Percentiles rank a stretch among this genome's conserved stretches.
Conservation (phyloP, 2,113 vertebrate species). For the rat (Rattus norvegicus) region GRCr8 NC_086032.1:27706501-27707000, state of each 20-base stretch:
- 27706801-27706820: neutral
- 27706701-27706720: too few species aligned
- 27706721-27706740: too few species aligned
- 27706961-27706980: conserved; percentile 51
- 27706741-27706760: neutral
- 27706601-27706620: too few species aligned
- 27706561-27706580: too few species aligned
- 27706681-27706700: too few species aligned
- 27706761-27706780: neutral
- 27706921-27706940: conserved; percentile 7
- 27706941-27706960: neutral
- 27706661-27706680: too few species aligned
- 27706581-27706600: too few species aligned
- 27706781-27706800: neutral
- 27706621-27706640: too few species aligned
- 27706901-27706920: conserved; percentile 25
- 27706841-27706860: conserved; percentile 35
- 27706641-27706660: too few species aligned
- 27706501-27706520: too few species aligned
- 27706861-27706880: neutral
- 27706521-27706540: too few species aligned
- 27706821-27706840: neutral
- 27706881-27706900: neutral
- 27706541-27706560: too few species aligned
- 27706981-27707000: neutral